Evolutionary conservation across 2,888 invertebrate species (phyloP), one percentile per base, ranked within the genome.

Genomic region (Spisula subtruncata): DNA sequence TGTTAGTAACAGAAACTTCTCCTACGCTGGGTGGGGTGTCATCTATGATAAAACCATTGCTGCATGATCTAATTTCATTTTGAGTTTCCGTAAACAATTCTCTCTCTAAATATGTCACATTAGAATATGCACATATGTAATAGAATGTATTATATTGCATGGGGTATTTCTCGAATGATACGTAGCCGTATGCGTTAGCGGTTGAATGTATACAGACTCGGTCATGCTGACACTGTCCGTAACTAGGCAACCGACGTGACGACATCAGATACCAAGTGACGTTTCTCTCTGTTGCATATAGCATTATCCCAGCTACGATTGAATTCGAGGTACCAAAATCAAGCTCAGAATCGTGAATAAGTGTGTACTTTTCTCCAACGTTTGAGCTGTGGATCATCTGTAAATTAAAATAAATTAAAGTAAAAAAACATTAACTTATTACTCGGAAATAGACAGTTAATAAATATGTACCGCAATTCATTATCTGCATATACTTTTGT

Each of bases 181-280:
- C 86, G 81, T 81, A 88, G 29, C 90, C 88, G 8, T 54, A 41
- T 12, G 41, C 0, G 6, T 84, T 89, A 5, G 29, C 8, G 29
- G 60, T 82, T 87, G 81, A 14, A 12, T 32, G 32, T 6, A 87
- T n/a, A 51, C 87, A 87, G 5, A 48, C 48, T 16, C 32, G 20
- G 29, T 87, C 79, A 12, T 14, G 25, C 10, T 87, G 79, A 51
- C 87, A 87, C n/a, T 87, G 32, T 18, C 66, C 35, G n/a, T 46
- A 83, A 1, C 18, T 14, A 25, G 91, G 89, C 32, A 91, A n/a
- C n/a, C 66, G 29, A 29, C 48, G 56, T 48, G 79, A 20, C 66
- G 84, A 86, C 85, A 90, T 90, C 0, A 93, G 86, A 85, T 81
- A 91, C 93, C 93, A 93, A 0, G 75, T 85, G 14, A 92, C 84